A percentile compares a stretch with the other conserved stretches of the same genome.
These are phyloP conservation scores for Nephrotoma guestfalica DNA, from an alignment of 2,888 invertebrate genomes.

Conservation along the genomic window DNA sequence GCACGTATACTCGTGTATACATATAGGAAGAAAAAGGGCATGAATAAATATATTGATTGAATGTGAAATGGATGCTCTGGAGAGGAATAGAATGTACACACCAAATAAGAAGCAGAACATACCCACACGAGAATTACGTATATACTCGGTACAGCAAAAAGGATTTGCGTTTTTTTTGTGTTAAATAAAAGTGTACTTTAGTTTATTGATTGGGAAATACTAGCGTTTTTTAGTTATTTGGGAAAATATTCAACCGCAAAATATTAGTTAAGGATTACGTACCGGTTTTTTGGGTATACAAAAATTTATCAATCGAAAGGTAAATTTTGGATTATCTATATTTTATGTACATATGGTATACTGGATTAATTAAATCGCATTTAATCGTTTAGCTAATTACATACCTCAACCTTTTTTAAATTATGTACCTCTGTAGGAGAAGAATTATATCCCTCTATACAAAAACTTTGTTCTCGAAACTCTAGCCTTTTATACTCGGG, in stretches of 20 bases:
- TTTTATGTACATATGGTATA: neutral
- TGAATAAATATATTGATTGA: neutral
- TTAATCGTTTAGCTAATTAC: neutral
- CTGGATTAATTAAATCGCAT: neutral
- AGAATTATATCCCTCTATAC: neutral
- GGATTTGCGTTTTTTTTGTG: neutral
- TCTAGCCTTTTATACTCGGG: neutral
- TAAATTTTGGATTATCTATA: neutral
- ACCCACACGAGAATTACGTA: neutral
- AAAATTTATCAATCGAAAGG: neutral
- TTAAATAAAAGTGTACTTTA: neutral
- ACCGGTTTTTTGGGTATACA: neutral
- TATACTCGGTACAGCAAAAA: neutral
- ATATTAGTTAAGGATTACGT: neutral
- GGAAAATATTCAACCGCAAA: neutral
- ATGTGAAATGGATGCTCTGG: neutral
- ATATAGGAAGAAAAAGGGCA: neutral
- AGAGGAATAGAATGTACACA: neutral
- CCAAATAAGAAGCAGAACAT: neutral
- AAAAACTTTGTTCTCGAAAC: neutral
- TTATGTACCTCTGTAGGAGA: neutral
- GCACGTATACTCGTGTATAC: neutral
- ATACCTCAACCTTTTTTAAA: neutral
- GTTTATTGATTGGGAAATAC: neutral
- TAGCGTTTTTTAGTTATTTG: neutral